These are phyloP conservation scores for Cochlearius cochlearius DNA, from an alignment of 2,113 vertebrate genomes.

Conservation along the genomic window DNA sequence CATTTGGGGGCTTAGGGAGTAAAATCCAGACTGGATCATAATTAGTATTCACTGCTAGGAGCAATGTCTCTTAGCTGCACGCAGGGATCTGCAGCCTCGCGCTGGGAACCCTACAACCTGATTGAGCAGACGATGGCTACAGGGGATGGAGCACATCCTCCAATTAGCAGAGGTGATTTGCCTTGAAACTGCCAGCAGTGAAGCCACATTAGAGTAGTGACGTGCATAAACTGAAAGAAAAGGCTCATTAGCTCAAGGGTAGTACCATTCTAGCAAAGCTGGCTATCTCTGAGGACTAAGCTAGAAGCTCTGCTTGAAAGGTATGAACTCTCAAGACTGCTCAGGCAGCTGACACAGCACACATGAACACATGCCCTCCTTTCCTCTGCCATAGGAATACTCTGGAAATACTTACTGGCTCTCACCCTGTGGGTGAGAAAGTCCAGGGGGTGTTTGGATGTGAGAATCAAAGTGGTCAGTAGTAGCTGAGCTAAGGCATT, in stretches of 20 bases:
- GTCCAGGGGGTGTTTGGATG: neutral
- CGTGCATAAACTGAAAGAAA: neutral
- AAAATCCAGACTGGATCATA: neutral
- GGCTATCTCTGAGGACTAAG: neutral
- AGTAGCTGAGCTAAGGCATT: neutral
- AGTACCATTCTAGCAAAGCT: neutral
- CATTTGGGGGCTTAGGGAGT: neutral
- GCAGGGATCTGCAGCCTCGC: neutral
- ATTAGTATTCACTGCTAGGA: neutral
- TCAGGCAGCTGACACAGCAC: neutral
- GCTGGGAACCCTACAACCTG: neutral
- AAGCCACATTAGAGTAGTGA: neutral
- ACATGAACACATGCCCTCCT: neutral
- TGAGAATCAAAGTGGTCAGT: neutral
- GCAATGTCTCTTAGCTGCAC: neutral
- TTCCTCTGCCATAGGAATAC: neutral
- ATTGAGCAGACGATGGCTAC: neutral
- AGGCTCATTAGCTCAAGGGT: neutral
- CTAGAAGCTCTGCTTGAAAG: neutral
- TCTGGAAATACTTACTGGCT: neutral
- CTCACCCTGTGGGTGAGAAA: neutral
- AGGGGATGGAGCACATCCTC: neutral
- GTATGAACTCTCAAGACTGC: neutral
- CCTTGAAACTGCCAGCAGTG: neutral
- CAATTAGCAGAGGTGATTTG: neutral